Evolutionary conservation across 2,888 invertebrate species (phyloP).

Genomic region (Abrostola triplasia): DNA sequence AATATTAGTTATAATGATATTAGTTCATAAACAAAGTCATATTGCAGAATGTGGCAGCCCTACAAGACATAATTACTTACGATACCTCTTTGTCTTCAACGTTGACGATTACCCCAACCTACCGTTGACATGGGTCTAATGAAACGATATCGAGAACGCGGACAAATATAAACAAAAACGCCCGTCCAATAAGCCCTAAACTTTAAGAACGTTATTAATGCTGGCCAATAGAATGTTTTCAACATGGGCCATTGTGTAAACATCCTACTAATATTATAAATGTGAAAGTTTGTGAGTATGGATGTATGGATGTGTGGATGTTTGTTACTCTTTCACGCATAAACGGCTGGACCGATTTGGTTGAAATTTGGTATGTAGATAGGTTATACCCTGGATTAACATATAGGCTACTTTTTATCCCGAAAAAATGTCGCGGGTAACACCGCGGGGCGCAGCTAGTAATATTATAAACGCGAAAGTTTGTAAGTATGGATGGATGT

Average conservation of each 20-base stretch:
- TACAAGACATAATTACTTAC: conserved; percentile 32
- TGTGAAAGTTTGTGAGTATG: too few species aligned
- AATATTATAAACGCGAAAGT: too few species aligned
- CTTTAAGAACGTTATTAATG: conserved; percentile 14
- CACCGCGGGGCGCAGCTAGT: too few species aligned
- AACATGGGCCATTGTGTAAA: neutral
- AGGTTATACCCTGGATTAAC: too few species aligned
- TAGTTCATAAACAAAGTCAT: neutral
- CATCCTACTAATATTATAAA: neutral
- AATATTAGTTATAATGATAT: too few species aligned
- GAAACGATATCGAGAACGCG: conserved; percentile 22
- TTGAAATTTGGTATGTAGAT: too few species aligned
- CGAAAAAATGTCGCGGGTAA: too few species aligned
- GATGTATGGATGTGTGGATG: too few species aligned
- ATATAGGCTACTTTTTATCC: too few species aligned
- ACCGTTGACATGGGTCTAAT: conserved; percentile 41
- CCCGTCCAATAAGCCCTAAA: conserved; percentile 8
- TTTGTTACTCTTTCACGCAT: too few species aligned
- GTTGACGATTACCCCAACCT: conserved; percentile 40
- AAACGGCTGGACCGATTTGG: too few species aligned
- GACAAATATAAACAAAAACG: conserved; percentile 38
- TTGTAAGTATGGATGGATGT: too few species aligned
- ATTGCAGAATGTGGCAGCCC: conserved; percentile 33
- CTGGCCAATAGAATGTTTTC: neutral
- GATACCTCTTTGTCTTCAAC: conserved; percentile 44